phyloP scores from a whole-genome alignment of 2,797 vertebrate species.

The Brachymystax lenok region DNA sequence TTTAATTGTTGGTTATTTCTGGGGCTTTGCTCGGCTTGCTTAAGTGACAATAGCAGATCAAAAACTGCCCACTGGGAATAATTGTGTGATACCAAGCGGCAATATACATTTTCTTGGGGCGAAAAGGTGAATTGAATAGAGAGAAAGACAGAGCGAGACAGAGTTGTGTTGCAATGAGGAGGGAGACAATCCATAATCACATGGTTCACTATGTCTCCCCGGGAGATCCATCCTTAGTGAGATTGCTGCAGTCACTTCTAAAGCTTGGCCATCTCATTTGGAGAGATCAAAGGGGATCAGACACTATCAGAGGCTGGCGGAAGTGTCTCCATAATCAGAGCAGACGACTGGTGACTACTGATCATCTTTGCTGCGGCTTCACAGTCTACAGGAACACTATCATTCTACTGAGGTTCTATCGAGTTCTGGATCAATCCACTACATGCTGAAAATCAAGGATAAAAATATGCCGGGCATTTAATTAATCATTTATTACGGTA shows the following conservation, averaged over 20 bases:
- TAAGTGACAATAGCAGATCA: constrained; percentile 22
- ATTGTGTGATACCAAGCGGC: neutral
- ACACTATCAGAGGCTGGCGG: constrained; percentile 8
- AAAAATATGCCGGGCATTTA: neutral
- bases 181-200: neutral
- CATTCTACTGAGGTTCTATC: neutral
- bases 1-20: constrained; percentile 16
- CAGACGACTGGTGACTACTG: neutral
- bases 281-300: constrained; percentile 12
- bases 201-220: neutral
- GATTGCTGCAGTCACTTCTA: constrained; percentile 19
- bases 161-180: neutral
- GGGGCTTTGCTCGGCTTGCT: constrained; percentile 25
- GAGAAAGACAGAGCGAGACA: neutral
- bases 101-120: constrained; percentile 11
- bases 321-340: constrained; percentile 11
- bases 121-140: constrained; percentile 2
- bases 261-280: constrained; percentile 17
- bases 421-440: neutral
- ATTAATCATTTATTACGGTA: constrained; percentile 18
- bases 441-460: neutral
- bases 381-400: neutral
- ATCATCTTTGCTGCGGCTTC: neutral
- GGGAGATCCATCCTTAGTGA: neutral
- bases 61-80: neutral